These are phyloP conservation scores for Erpetoichthys calabaricus DNA, from an alignment of 2,797 vertebrate species.

Conservation along the genomic window DNA sequence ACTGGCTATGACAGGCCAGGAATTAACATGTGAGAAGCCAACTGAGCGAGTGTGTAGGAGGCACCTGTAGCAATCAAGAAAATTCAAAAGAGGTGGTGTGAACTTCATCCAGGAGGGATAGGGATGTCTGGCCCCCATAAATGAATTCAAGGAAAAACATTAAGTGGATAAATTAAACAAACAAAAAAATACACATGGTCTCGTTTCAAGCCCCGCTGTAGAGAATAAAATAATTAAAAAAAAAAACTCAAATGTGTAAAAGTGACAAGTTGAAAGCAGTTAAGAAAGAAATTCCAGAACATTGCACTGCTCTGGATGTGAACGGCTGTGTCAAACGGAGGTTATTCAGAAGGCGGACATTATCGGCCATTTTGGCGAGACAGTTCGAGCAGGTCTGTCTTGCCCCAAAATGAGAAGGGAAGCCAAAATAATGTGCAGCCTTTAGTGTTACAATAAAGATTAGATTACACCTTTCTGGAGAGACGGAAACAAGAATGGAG, in stretches of 20 bases:
- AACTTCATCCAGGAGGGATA: no score
- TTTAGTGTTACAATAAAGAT: constrained; percentile 71
- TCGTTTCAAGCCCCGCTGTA: constrained; percentile 60
- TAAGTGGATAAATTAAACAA: no score
- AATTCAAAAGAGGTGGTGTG: no score
- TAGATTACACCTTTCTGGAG: constrained; percentile 87
- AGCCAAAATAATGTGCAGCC: constrained; percentile 83
- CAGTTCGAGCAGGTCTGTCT: constrained; percentile 50
- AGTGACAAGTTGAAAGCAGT: constrained; percentile 69
- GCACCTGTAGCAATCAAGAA: no score
- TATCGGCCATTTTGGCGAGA: constrained; percentile 85
- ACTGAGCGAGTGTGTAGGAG: no score
- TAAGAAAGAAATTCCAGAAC: constrained; percentile 60
- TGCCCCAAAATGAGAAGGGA: constrained; percentile 81
- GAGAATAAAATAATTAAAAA: constrained; percentile 34
- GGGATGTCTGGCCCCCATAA: no score
- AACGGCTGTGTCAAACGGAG: constrained; percentile 65
- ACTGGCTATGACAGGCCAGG: no score
- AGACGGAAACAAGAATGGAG: no score
- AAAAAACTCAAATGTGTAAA: constrained; percentile 50
- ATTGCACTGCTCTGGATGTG: constrained; percentile 59
- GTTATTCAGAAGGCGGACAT: constrained; percentile 65
- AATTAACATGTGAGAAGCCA: no score
- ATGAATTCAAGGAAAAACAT: no score
- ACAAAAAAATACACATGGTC: constrained; percentile 19